A percentile compares a stretch with the other conserved stretches of the same genome.
These are phyloP conservation scores for Harpagifer antarcticus DNA, from an alignment of 2,797 vertebrate genomes.

Conservation along the genomic window DNA sequence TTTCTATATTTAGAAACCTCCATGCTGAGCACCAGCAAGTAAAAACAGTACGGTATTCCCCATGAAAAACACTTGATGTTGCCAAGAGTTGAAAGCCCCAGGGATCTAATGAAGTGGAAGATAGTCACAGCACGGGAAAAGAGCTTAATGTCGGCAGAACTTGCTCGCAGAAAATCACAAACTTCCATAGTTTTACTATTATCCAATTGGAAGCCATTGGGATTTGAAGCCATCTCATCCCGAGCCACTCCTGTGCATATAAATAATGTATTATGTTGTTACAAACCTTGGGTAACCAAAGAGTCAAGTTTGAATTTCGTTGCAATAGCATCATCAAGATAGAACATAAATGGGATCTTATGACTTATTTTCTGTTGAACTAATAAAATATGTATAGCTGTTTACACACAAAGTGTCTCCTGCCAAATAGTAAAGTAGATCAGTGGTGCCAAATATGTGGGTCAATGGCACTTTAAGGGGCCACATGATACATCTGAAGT, in stretches of 20 bases:
- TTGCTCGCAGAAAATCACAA: not conserved
- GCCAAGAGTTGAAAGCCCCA: conserved; percentile 36
- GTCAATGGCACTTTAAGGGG: not conserved
- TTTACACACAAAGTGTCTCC: not conserved
- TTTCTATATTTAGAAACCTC: not conserved
- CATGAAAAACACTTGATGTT: conserved; percentile 28
- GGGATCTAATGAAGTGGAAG: conserved; percentile 16
- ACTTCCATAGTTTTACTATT: not conserved
- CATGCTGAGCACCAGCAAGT: not conserved
- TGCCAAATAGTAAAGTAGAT: not conserved
- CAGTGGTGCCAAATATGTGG: conserved; percentile 7
- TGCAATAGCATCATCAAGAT: not conserved
- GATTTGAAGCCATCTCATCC: too few species aligned
- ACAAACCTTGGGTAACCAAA: not conserved
- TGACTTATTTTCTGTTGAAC: not conserved
- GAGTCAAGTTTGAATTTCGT: not conserved
- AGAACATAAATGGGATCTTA: not conserved
- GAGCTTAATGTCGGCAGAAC: not conserved
- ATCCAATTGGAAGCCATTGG: too few species aligned
- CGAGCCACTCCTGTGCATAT: not conserved
- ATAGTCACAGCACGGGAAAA: conserved; percentile 1
- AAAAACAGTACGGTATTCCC: conserved; percentile 21
- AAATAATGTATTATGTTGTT: not conserved
- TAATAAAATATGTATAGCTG: not conserved
- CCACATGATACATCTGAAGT: not conserved